Evolutionary conservation across 2,888 invertebrate genomes (phyloP).

Genomic region (Pogonocherus hispidulus): DNA sequence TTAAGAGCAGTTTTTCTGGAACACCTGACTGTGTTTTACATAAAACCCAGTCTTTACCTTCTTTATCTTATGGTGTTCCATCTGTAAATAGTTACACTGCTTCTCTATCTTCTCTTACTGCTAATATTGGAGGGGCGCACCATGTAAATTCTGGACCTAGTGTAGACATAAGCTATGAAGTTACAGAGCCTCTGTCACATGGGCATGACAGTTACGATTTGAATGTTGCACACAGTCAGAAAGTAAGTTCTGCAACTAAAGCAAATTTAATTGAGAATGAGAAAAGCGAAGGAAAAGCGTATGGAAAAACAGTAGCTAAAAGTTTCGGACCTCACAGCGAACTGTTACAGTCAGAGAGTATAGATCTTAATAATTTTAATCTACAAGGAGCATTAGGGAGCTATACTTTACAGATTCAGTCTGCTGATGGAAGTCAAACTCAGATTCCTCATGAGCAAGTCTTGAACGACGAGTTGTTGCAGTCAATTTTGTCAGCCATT

Average conservation of each 20-base stretch:
- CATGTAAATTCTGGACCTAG: slow-evolving; percentile 49
- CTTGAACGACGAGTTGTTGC: slow-evolving; percentile 82
- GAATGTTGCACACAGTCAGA: slow-evolving; percentile 61
- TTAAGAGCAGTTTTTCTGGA: slow-evolving; percentile 32
- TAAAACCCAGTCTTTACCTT: slow-evolving; percentile 61
- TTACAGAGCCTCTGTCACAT: slow-evolving; percentile 17
- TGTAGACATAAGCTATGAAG: slow-evolving; percentile 48
- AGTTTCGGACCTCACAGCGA: slow-evolving; percentile 64
- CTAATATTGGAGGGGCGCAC: slow-evolving; percentile 69
- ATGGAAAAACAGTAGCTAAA: slow-evolving; percentile 63
- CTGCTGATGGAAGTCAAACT: slow-evolving; percentile 73
- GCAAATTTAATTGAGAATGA: slow-evolving; percentile 52
- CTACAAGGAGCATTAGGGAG: slow-evolving; percentile 74
- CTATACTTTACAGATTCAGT: slow-evolving; percentile 84
- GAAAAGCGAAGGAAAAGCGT: slow-evolving; percentile 56
- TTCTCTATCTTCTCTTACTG: slow-evolving; percentile 71
- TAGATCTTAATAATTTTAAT: slow-evolving; percentile 70
- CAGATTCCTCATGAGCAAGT: slow-evolving; percentile 81
- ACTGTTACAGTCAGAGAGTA: slow-evolving; percentile 64
- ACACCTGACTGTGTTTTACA: slow-evolving; percentile 62
- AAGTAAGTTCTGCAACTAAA: slow-evolving; percentile 53
- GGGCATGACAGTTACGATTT: slow-evolving; percentile 29
- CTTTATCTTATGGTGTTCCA: slow-evolving; percentile 66
- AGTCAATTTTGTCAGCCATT: slow-evolving; percentile 86
- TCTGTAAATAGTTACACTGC: slow-evolving; percentile 72